Percentiles rank a stretch among this genome's conserved stretches.
phyloP scores from a whole-genome alignment of 2,113 vertebrate genomes.

The Marmota monax region DNA sequence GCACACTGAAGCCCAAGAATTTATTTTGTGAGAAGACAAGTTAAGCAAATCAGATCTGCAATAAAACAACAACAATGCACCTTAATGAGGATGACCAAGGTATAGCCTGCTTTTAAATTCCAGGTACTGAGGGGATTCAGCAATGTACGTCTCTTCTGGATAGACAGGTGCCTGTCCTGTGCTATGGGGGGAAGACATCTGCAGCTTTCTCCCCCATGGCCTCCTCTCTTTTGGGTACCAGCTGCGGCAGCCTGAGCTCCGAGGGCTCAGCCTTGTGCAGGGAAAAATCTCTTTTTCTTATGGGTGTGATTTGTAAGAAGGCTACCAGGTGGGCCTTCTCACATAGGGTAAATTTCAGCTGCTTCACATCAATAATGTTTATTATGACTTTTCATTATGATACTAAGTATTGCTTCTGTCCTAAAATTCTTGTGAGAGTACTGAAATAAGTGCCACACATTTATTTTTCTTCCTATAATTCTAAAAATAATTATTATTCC shows the following conservation, averaged over 20 bases:
- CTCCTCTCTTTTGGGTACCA: background rate
- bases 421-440: slow-evolving; percentile 28
- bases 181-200: background rate
- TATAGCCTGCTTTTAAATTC: slow-evolving; percentile 1
- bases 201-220: background rate
- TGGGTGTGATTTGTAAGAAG: background rate
- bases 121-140: background rate
- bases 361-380: background rate
- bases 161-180: background rate
- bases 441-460: background rate
- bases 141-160: background rate
- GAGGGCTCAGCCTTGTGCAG: background rate
- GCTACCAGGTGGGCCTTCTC: background rate
- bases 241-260: background rate
- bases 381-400: background rate
- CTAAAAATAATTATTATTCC: background rate
- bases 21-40: background rate
- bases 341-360: background rate
- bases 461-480: slow-evolving; percentile 11
- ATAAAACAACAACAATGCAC: background rate
- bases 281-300: background rate
- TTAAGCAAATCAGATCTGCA: background rate
- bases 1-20: background rate
- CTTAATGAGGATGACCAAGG: background rate
- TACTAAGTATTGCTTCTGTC: slow-evolving; percentile 6